A percentile compares a stretch with the other conserved stretches of the same genome.
Conservation (phyloP, 2,797 vertebrate genomes). For the Cyclura pinguis region DNA sequence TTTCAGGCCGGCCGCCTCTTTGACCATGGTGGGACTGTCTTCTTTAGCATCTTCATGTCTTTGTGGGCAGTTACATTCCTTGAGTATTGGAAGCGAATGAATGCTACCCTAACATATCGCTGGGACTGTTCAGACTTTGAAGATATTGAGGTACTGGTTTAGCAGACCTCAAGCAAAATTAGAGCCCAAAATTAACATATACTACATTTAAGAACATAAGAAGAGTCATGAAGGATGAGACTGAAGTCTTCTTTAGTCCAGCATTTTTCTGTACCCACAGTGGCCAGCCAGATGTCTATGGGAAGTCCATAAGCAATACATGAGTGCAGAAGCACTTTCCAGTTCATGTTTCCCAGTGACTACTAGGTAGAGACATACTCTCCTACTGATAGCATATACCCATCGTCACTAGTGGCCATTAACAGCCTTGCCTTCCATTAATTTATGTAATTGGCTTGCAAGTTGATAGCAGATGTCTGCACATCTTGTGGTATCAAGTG, state of each 20-base stretch:
- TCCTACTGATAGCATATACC: not conserved
- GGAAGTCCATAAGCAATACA: not conserved
- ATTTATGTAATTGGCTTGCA: not conserved
- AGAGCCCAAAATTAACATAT: fast-evolving
- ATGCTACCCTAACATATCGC: constrained; percentile 44
- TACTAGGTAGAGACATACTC: not conserved
- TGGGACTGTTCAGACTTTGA: constrained; percentile 74
- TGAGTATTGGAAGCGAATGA: constrained; percentile 75
- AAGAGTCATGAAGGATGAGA: not conserved
- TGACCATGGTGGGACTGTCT: constrained; percentile 67
- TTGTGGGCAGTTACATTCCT: constrained; percentile 74
- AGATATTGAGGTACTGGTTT: constrained; percentile 66
- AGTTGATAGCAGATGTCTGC: not conserved
- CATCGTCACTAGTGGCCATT: not conserved
- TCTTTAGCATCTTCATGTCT: constrained; percentile 76
- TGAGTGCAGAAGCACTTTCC: not conserved
- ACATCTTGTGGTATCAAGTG: not conserved
- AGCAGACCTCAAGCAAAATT: fast-evolving
- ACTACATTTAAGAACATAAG: not conserved
- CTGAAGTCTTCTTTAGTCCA: not conserved
- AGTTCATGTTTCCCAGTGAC: not conserved
- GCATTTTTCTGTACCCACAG: not conserved
- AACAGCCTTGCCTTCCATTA: not conserved
- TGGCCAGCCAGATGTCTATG: not conserved
- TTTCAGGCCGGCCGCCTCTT: constrained; percentile 68